These are phyloP conservation scores for Oligia fasciuncula DNA, from an alignment of 2,888 invertebrate genomes.

Conservation along the genomic window DNA sequence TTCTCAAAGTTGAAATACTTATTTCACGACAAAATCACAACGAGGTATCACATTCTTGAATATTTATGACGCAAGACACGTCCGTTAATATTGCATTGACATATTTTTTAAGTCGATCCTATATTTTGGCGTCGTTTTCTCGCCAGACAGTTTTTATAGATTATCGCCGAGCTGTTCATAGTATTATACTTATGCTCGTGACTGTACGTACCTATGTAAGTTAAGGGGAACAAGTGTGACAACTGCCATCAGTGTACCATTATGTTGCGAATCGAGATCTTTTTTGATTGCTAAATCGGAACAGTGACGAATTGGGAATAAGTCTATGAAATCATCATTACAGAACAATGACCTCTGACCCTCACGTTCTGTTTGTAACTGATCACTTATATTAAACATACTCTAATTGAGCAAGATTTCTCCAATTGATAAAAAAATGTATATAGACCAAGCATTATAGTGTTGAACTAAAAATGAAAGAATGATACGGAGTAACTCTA, in stretches of 20 bases:
- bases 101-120: too few relatives aligned
- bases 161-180: neutral
- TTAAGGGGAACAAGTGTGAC: conserved; percentile 19
- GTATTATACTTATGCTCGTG: neutral
- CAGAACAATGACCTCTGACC: neutral
- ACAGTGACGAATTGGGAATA: neutral
- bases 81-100: too few relatives aligned
- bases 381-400: conserved; percentile 1
- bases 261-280: neutral
- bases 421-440: neutral
- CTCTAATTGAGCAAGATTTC: neutral
- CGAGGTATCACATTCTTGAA: too few relatives aligned
- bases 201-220: neutral
- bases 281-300: too few relatives aligned
- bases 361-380: neutral
- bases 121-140: too few relatives aligned
- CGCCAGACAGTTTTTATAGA: too few relatives aligned
- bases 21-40: neutral
- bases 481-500: neutral
- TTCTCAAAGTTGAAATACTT: neutral
- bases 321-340: conserved; percentile 22
- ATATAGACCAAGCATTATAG: neutral
- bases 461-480: neutral
- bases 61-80: too few relatives aligned
- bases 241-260: conserved; percentile 8